Evolutionary conservation across 2,888 invertebrate genomes (phyloP), one percentile per base, ranked within the genome.

Genomic region (Microplitis deprimator): DNA sequence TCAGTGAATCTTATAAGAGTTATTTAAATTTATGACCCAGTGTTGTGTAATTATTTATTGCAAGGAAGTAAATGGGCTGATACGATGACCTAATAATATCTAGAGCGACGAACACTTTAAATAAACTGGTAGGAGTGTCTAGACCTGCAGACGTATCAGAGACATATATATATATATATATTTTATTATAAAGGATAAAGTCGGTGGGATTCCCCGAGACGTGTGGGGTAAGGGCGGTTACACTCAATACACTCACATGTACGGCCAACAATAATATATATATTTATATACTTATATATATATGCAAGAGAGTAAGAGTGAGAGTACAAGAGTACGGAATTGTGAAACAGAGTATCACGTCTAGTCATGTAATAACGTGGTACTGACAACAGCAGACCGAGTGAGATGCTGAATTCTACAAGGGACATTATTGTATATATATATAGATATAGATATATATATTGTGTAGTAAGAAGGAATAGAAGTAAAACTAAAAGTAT

Each of bases 51-150:
- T 29, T 29, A 29, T 29, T 29, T 29, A 29, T 29, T 29, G 29
- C 77, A 77, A 80, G 70, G 73, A 70, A 64, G 69, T 39, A 39
- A n/a, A 72, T 65, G 38, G 40, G 61, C 77, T 75, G 81, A 79
- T 80, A 82, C 78, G 83, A 79, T 85, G 84, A 85, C 85, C 84
- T 74, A 85, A 82, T 84, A 82, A 83, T 78, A 79, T 83, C 81
- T 83, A 80, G 77, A 81, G 78, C 83, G 84, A 7, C 50, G 5
- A 6, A 50, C 4, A 50, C 8, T 50, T 50, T 50, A 50, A 70
- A 20, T 38, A 59, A 59, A 39, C 60, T 71, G 59, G 70, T 40
- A 62, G 68, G 17, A 70, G 39, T 10, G 70, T 70, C 10, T 29
- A 41, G 16, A 29, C 40, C 64, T 29, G 76, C 71, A 71, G 71